phyloP scores from a whole-genome alignment of 64 coral and sea anemone genomes.

The Stylophora pistillata region DNA sequence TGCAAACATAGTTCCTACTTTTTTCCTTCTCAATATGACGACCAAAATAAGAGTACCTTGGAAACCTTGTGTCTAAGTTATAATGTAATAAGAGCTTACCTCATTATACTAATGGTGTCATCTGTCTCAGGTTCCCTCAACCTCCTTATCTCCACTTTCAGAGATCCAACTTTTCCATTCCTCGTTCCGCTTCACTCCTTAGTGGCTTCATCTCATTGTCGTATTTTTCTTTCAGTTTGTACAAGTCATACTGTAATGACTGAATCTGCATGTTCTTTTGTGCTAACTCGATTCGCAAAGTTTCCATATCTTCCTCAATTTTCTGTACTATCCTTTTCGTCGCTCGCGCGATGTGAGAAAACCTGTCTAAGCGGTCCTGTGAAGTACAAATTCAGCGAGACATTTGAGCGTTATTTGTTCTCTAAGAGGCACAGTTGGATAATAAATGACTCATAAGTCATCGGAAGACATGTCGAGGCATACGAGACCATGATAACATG shows the following conservation, averaged over 20 bases:
- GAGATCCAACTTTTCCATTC: slow-evolving; percentile 14
- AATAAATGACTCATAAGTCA: no score
- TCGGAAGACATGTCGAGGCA: no score
- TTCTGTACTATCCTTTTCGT: no score
- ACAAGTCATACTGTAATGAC: slow-evolving; percentile 43
- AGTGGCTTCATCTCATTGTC: slow-evolving; percentile 6
- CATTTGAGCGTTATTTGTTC: no score
- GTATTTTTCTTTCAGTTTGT: slow-evolving; percentile 48
- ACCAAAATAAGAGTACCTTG: not conserved
- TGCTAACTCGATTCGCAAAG: no score
- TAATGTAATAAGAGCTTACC: not conserved
- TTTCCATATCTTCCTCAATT: no score
- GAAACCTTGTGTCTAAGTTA: not conserved
- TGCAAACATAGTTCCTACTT: no score
- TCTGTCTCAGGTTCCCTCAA: slow-evolving; percentile 26
- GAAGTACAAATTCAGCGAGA: no score
- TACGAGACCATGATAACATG: no score
- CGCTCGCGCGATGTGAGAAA: no score
- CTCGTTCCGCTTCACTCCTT: slow-evolving; percentile 32
- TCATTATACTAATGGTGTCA: slow-evolving; percentile 17
- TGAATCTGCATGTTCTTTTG: slow-evolving; percentile 61
- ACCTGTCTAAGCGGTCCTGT: no score
- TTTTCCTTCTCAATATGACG: not conserved
- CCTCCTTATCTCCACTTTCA: slow-evolving; percentile 53
- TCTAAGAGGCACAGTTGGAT: no score